Evolutionary conservation across 2,888 invertebrate genomes (phyloP).

Genomic region (Koerneria pararmatus): DNA sequence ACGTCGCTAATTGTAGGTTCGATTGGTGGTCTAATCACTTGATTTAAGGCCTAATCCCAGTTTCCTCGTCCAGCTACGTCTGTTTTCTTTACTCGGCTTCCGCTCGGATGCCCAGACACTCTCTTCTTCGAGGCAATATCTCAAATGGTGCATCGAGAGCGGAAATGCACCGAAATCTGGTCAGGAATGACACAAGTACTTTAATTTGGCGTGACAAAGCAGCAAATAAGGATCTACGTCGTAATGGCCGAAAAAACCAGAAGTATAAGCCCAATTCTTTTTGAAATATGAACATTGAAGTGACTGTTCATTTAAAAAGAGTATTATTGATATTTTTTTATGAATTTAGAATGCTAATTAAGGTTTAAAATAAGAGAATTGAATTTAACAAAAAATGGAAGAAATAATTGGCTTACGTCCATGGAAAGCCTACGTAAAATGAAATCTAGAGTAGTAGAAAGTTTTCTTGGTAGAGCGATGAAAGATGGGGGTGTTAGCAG

Average conservation of each 20-base stretch:
- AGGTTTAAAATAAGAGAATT: too few species aligned
- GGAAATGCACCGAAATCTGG: slow-evolving; percentile 25
- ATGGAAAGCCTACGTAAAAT: too few species aligned
- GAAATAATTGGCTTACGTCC: too few species aligned
- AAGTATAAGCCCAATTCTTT: background rate
- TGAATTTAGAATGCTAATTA: too few species aligned
- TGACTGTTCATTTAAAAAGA: too few species aligned
- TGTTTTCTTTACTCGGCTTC: slow-evolving; percentile 4
- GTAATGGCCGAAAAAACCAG: background rate
- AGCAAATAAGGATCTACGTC: background rate
- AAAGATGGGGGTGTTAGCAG: too few species aligned
- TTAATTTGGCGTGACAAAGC: background rate
- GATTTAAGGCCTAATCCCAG: slow-evolving; percentile 33
- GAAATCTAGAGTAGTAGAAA: too few species aligned
- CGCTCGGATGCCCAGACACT: too few species aligned
- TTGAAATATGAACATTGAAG: background rate
- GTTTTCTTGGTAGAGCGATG: too few species aligned
- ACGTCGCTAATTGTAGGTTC: background rate
- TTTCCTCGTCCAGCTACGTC: slow-evolving; percentile 31
- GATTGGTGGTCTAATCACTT: slow-evolving; percentile 23
- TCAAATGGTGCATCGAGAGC: slow-evolving; percentile 25
- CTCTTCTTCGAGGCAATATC: slow-evolving; percentile 15
- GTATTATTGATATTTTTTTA: too few species aligned
- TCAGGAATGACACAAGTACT: too few species aligned
- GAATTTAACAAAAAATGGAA: too few species aligned